phyloP scores from a whole-genome alignment of 92 coral and sea anemone genomes.

The Zoanthus solanderi region DNA sequence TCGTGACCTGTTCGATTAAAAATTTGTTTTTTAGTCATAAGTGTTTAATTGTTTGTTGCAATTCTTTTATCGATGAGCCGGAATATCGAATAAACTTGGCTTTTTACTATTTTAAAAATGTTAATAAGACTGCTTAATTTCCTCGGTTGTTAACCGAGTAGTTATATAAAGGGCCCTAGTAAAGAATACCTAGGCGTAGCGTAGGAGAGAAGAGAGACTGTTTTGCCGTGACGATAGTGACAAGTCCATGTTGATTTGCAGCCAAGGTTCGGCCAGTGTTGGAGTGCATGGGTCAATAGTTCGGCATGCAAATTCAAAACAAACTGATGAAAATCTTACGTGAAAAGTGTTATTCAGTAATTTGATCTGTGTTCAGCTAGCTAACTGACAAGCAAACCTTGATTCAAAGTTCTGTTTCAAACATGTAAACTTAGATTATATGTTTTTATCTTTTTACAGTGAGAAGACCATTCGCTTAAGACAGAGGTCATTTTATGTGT shows the following conservation, averaged over 20 bases:
- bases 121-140: too few species aligned
- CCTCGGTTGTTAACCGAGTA: too few species aligned
- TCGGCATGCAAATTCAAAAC: constrained; percentile 2
- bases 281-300: constrained; percentile 13
- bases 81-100: background rate
- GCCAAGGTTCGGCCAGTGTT: background rate
- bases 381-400: background rate
- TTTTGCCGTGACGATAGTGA: background rate
- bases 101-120: too few species aligned
- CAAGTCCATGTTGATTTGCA: background rate
- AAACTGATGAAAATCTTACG: background rate
- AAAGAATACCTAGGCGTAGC: too few species aligned
- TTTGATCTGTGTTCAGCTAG: constrained; percentile 12
- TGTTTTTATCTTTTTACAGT: background rate
- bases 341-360: constrained; percentile 30
- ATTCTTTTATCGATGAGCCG: background rate
- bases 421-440: background rate
- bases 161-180: too few species aligned
- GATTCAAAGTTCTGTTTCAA: constrained; percentile 6
- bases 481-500: background rate
- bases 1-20: background rate
- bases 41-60: background rate
- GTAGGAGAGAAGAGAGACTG: background rate
- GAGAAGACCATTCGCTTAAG: background rate
- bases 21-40: background rate